Evolutionary conservation across 2,797 vertebrate species (phyloP), one percentile per base, ranked within the genome.

Genomic region (Synanceia verrucosa): DNA sequence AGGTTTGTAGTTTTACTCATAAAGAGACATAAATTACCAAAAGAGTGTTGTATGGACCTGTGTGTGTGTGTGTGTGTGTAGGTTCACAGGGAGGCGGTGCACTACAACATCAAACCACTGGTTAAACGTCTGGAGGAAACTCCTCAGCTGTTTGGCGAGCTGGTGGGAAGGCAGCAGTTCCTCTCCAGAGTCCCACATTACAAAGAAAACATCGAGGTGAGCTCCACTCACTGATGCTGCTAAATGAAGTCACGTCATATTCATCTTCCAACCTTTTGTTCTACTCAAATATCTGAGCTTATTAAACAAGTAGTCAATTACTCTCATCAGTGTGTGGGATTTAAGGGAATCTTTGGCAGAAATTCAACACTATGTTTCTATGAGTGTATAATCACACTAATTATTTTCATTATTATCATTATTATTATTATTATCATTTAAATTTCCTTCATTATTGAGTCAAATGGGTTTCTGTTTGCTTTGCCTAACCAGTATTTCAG

Each of bases 81-180:
- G 0, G 87, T 99, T 51, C 94, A 97, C 84, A 92, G 83, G 9
- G 97, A 99, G 67, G 97, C 97, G 0, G 3, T 96, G 63, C 94
- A 94, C 88, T 99, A 97, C 0, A 88, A 95, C 66, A 93, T 99
- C 6, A 93, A 94, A 39, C 93, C 96, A 0, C 81, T 99, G 48
- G 77, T 96, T 59, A 97, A 97, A 80, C 90, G 91, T 39, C 66
- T 99, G 50, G 96, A 97, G 74, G 96, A 98, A 12, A 94, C 81
- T 0, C 96, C 97, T 0, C 91, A 86, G 86, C 88, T 97, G 61
- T 99, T 98, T 0, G 97, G 97, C 0, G 97, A 98, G 84, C 73
- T 92, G 0, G 95, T 99, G 57, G 96, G 94, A 0, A 89, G 97
- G 61, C 96, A 94, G 88, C 97, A 97, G 88, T 98, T 99, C 44